A percentile compares a stretch with the other conserved stretches of the same genome.
Evolutionary conservation across 2,797 vertebrate genomes (phyloP).

Genomic region (Catharus ustulatus): DNA sequence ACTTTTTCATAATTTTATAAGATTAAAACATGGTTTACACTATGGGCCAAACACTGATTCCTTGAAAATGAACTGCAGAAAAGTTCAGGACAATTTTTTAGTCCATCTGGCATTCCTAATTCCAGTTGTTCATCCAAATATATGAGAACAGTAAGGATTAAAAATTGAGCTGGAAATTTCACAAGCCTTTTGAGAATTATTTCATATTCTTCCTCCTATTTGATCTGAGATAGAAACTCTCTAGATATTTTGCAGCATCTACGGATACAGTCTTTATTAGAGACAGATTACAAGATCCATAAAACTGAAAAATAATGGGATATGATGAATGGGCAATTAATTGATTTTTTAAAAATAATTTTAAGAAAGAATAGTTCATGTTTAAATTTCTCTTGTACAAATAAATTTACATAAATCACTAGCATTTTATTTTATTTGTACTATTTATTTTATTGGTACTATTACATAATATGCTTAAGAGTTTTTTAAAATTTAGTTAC

Average conservation of each 20-base stretch:
- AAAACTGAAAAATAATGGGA: not conserved
- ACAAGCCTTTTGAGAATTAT: not conserved
- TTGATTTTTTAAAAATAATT: not conserved
- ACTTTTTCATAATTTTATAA: not conserved
- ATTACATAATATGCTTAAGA: not conserved
- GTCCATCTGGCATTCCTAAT: not conserved
- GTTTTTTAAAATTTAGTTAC: not conserved
- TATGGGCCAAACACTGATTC: not conserved
- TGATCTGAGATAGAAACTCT: not conserved
- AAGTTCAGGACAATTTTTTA: not conserved
- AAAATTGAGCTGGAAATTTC: not conserved
- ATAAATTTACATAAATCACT: not conserved
- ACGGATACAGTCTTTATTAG: not conserved
- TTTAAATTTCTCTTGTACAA: not conserved
- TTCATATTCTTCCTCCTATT: not conserved
- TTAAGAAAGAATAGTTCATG: not conserved
- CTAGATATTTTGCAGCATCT: not conserved
- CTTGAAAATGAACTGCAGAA: not conserved
- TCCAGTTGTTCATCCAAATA: not conserved
- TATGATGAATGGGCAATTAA: not conserved
- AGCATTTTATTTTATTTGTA: not conserved
- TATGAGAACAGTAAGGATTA: not conserved
- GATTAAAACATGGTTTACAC: not conserved
- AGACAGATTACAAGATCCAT: not conserved
- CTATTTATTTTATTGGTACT: too few species aligned